phyloP scores from a whole-genome alignment of 2,888 invertebrate species.

The Erannis defoliaria region DNA sequence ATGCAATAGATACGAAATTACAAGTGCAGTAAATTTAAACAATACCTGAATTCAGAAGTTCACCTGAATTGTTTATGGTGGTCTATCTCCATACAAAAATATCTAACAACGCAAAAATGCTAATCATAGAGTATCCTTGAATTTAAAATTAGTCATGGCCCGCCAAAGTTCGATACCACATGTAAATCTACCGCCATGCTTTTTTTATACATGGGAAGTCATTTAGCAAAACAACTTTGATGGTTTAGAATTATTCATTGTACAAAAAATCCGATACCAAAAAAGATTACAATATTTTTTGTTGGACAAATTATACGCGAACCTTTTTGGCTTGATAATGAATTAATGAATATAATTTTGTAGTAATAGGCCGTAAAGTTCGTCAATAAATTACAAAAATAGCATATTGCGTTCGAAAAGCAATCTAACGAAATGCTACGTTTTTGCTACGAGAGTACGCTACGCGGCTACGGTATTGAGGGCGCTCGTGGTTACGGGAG shows the following conservation, averaged over 20 bases:
- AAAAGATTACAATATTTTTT: constrained; percentile 26
- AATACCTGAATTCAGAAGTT: too few relatives aligned
- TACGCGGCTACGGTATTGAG: constrained; percentile 50
- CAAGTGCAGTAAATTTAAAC: neutral
- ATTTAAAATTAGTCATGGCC: constrained; percentile 58
- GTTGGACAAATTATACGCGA: constrained; percentile 1
- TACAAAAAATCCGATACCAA: constrained; percentile 23
- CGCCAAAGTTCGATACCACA: constrained; percentile 68
- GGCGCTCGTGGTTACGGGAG: constrained; percentile 40
- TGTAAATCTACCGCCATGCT: constrained; percentile 59
- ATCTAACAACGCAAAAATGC: constrained; percentile 51
- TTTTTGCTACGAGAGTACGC: constrained; percentile 50
- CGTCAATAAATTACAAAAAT: neutral
- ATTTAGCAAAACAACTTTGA: constrained; percentile 45
- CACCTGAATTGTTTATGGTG: constrained; percentile 19
- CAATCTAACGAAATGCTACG: constrained; percentile 13
- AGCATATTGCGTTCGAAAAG: neutral
- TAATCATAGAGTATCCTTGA: constrained; percentile 64
- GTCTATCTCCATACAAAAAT: constrained; percentile 14
- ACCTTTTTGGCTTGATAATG: constrained; percentile 1
- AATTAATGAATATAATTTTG: constrained; percentile 1
- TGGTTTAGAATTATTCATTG: constrained; percentile 36
- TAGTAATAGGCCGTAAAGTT: neutral
- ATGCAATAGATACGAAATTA: neutral
- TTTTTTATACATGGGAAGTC: constrained; percentile 49